A percentile compares a stretch with the other conserved stretches of the same genome.
phyloP scores from a whole-genome alignment of 2,797 vertebrate species.

The Euthynnus affinis region DNA sequence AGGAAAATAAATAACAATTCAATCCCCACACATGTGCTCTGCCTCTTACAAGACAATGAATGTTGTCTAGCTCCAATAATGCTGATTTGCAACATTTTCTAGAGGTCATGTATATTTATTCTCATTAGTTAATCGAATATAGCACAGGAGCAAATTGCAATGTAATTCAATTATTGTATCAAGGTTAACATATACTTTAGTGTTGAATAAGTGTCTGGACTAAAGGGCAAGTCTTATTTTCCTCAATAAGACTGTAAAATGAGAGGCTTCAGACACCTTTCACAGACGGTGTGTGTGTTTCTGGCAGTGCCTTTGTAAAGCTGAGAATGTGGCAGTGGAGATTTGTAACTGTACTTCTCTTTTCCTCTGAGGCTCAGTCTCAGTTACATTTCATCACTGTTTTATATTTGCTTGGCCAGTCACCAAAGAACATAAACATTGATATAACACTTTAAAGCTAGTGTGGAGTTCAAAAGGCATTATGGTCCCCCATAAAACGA shows the following conservation, averaged over 20 bases:
- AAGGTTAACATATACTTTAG: constrained; percentile 11
- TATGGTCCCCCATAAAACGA: constrained; percentile 13
- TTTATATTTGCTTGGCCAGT: constrained; percentile 45
- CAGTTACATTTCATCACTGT: constrained; percentile 41
- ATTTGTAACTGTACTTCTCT: constrained; percentile 30
- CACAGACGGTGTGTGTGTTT: background rate
- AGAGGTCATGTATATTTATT: constrained; percentile 3
- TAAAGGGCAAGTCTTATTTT: constrained; percentile 7
- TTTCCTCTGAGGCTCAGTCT: constrained; percentile 26
- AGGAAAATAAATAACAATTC: background rate
- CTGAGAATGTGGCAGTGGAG: constrained; percentile 35
- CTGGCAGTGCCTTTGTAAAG: constrained; percentile 10
- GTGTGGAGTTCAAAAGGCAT: constrained; percentile 16
- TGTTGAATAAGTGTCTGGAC: constrained; percentile 14
- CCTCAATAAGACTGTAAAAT: background rate
- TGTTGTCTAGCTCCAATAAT: background rate
- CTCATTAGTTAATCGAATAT: background rate
- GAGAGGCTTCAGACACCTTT: background rate
- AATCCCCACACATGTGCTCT: background rate
- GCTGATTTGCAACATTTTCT: background rate
- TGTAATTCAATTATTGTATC: background rate
- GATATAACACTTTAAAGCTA: constrained; percentile 23
- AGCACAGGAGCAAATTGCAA: background rate
- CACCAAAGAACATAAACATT: constrained; percentile 30
- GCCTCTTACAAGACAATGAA: background rate